Percentiles rank a stretch among this genome's conserved stretches.
These are phyloP conservation scores for Euleptes europaea DNA, from an alignment of 2,113 vertebrate genomes.

Conservation along the genomic window DNA sequence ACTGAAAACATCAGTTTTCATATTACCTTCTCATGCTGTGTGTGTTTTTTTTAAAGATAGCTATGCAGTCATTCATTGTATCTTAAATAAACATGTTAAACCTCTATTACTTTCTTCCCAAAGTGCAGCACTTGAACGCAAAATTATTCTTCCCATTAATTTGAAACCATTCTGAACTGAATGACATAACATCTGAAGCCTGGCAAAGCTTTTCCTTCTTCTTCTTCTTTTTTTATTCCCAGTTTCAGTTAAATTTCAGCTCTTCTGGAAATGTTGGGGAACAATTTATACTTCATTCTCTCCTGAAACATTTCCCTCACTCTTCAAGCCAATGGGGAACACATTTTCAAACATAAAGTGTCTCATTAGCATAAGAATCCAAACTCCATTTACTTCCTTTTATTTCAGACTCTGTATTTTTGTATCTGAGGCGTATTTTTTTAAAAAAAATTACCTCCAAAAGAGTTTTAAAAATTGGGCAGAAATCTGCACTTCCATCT, in stretches of 20 bases:
- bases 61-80: constrained; percentile 24
- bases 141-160: constrained; percentile 67
- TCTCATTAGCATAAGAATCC: constrained; percentile 7
- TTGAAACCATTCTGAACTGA: constrained; percentile 59
- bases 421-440: constrained; percentile 26
- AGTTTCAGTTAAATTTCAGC: constrained; percentile 58
- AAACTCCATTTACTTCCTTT: constrained; percentile 28
- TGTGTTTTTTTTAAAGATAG: constrained; percentile 7
- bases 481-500: not conserved
- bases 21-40: constrained; percentile 26
- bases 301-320: constrained; percentile 33
- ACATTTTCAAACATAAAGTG: constrained; percentile 14
- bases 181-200: constrained; percentile 48
- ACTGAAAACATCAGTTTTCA: not conserved
- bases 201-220: constrained; percentile 63
- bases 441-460: constrained; percentile 38
- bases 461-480: constrained; percentile 25
- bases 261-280: constrained; percentile 31
- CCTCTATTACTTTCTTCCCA: constrained; percentile 38
- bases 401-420: constrained; percentile 21
- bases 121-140: constrained; percentile 46
- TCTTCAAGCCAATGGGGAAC: constrained; percentile 47
- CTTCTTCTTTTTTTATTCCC: not conserved
- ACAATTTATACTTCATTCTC: constrained; percentile 30
- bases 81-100: constrained; percentile 31